Base-by-base conservation (phyloP, 2,113 vertebrate species). In the Baryphthengus martii region DNA sequence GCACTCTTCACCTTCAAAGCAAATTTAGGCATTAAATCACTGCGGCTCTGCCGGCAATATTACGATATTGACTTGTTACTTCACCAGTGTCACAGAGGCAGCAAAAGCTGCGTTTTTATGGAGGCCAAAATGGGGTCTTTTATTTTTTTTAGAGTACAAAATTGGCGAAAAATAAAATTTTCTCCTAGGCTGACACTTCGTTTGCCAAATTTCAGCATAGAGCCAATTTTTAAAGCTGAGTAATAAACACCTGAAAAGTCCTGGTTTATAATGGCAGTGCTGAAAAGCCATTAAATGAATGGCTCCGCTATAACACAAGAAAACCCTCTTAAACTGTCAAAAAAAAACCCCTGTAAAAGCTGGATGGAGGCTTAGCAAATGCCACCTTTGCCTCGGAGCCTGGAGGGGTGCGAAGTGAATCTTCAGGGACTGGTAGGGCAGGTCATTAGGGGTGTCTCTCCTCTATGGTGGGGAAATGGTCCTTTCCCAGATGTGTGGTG, bases 231-330 rank as follows among this genome's bases (percentile, higher is more conserved):
- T 95, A 97, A 95, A 96, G 96, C 96, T 70, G 85, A 90, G 95
- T 96, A 96, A 96, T 96, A 96, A 97, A 97, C 96, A 96, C 96
- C 96, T 96, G 93, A 91, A 52, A 91, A 95, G 85, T 91, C 88
- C 96, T 96, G 95, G 89, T 96, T 97, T 97, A 91, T 96, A 95
- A 96, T 96, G 95, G 95, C 95, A 92, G 89, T 91, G 91, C 94
- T 95, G 93, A 96, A 96, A 96, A 97, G 93, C 95, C 92, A 83
- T 96, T 96, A 96, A 95, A 88, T 44, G 89, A 94, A 89, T 82
- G 86, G 83, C 88, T 90, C 85, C 0, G 26, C 85, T 87, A 2
- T 87, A 95, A 85, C 85, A 92, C 63, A 31, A 89, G 87, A 88
- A 96, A 95, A 78, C 59, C 53, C 84, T 80, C 87, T 96, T 92